Conservation (phyloP, 1,140 invertebrate genomes). For the Drosophila guanche region DNA sequence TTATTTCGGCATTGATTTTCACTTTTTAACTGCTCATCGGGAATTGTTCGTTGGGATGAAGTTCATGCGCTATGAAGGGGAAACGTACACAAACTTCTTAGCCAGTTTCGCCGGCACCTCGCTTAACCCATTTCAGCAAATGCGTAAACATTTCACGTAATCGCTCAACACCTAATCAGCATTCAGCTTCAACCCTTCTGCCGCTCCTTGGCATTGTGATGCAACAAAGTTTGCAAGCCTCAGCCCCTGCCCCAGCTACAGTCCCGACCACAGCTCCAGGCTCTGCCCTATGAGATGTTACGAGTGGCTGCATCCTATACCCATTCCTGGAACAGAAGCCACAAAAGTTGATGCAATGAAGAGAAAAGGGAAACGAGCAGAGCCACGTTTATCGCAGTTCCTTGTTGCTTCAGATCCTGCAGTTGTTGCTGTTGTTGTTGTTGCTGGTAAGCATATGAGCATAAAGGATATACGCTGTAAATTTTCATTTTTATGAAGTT, state of each 20-base stretch:
- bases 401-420: constrained; percentile 39
- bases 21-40: neutral
- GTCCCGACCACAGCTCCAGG: neutral
- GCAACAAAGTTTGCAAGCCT: constrained; percentile 46
- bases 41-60: neutral
- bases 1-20: neutral
- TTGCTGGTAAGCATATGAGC: constrained; percentile 67
- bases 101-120: constrained; percentile 15
- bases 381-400: constrained; percentile 64
- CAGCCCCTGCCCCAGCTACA: constrained; percentile 5
- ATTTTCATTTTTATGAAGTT: constrained; percentile 81
- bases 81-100: constrained; percentile 34
- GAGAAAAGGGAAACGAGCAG: constrained; percentile 48
- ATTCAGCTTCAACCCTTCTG: constrained; percentile 55
- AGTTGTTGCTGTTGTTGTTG: constrained; percentile 9
- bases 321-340: constrained; percentile 29
- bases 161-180: constrained; percentile 75
- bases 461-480: constrained; percentile 75
- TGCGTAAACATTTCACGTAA: constrained; percentile 77
- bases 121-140: constrained; percentile 55
- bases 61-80: constrained; percentile 23
- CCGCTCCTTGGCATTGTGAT: constrained; percentile 45
- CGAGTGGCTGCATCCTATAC: too few relatives aligned
- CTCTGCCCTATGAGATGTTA: too few relatives aligned
- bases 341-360: constrained; percentile 70